These are phyloP conservation scores for Podarcis siculus DNA, from an alignment of 2,797 vertebrate species.

Conservation along the genomic window DNA sequence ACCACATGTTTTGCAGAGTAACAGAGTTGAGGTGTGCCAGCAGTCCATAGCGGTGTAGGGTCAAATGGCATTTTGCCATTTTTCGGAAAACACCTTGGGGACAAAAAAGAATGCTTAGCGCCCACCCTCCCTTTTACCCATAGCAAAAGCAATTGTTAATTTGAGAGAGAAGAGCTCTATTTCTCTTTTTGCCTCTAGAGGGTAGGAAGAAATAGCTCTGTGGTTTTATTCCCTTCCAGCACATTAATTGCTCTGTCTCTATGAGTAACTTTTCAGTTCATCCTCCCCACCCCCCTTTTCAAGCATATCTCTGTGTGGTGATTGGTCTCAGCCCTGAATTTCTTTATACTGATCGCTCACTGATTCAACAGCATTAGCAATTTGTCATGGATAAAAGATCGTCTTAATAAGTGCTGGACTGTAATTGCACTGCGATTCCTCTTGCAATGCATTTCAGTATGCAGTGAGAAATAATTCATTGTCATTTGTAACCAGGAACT, in stretches of 20 bases:
- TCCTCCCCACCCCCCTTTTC: not conserved
- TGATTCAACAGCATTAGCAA: not conserved
- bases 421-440: not conserved
- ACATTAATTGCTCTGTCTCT: conserved; percentile 27
- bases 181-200: conserved; percentile 31
- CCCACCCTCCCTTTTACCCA: conserved; percentile 43
- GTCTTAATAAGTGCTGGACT: not conserved
- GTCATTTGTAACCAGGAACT: not conserved
- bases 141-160: conserved; percentile 59
- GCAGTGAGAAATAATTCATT: not conserved
- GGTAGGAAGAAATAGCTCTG: conserved; percentile 1
- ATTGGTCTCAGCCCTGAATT: not conserved
- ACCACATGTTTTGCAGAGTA: conserved; percentile 47
- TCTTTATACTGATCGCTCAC: not conserved
- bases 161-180: conserved; percentile 34
- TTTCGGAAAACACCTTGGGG: not conserved
- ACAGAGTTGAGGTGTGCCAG: not conserved
- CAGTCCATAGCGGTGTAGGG: conserved; percentile 11
- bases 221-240: conserved; percentile 9
- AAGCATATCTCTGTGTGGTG: not conserved
- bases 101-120: not conserved
- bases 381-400: not conserved
- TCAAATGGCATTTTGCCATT: not conserved
- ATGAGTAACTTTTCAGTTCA: not conserved
- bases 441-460: not conserved